A percentile compares a stretch with the other conserved stretches of the same genome.
Conservation (phyloP, 2,797 vertebrate genomes). For the Lerista edwardsae region DNA sequence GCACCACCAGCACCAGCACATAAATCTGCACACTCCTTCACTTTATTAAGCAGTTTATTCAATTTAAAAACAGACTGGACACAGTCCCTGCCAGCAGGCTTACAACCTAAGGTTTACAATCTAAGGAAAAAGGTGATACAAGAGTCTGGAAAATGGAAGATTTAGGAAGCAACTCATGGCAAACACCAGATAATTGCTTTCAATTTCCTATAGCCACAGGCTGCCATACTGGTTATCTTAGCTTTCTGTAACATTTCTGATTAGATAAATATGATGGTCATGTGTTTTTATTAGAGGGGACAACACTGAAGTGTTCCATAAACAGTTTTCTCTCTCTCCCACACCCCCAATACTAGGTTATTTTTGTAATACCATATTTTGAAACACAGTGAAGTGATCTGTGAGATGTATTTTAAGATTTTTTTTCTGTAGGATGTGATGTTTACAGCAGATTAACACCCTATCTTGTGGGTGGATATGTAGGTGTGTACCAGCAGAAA, state of each 20-base stretch:
- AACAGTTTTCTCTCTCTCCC: constrained; percentile 30
- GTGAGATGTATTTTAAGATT: constrained; percentile 40
- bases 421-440: constrained; percentile 52
- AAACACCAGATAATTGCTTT: neutral
- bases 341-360: constrained; percentile 22
- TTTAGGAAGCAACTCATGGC: neutral
- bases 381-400: constrained; percentile 32
- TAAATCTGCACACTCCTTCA: neutral
- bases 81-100: no score
- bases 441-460: constrained; percentile 61
- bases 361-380: constrained; percentile 3
- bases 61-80: neutral
- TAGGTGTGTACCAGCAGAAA: constrained; percentile 70
- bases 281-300: constrained; percentile 1
- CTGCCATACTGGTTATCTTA: neutral
- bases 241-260: neutral
- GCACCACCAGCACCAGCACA: neutral
- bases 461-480: constrained; percentile 57
- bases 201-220: neutral
- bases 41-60: neutral
- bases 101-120: no score
- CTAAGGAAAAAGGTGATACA: neutral
- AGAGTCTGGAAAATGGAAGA: neutral
- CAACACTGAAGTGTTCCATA: neutral
- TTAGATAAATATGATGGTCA: neutral